Evolutionary conservation across 2,888 invertebrate species (phyloP).

Genomic region (Deroplatys truncata): DNA sequence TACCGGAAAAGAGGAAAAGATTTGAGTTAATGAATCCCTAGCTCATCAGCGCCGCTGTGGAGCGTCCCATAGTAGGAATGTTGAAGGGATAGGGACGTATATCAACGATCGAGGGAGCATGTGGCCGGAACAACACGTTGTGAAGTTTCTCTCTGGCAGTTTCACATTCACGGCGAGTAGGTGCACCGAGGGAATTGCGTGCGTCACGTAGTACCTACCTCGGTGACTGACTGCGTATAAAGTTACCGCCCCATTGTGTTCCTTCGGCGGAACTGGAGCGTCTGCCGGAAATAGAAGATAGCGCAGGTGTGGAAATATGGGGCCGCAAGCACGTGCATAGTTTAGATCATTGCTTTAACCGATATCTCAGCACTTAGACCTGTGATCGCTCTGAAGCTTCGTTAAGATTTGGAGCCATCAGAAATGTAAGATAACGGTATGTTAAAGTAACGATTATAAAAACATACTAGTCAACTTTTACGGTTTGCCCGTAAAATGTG

Average conservation of each 20-base stretch:
- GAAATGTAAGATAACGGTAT: too few species aligned
- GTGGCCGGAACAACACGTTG: not conserved
- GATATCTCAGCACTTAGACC: not conserved
- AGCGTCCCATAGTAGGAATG: too few species aligned
- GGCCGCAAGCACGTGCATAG: not conserved
- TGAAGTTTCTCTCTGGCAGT: not conserved
- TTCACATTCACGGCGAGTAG: not conserved
- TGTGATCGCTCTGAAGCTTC: too few species aligned
- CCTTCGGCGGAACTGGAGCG: not conserved
- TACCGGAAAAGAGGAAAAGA: too few species aligned
- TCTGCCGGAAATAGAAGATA: not conserved
- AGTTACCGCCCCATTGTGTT: not conserved
- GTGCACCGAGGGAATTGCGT: not conserved
- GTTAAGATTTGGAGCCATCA: too few species aligned
- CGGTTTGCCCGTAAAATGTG: too few species aligned
- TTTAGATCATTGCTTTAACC: not conserved
- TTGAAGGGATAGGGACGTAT: not conserved
- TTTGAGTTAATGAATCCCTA: too few species aligned
- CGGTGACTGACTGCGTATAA: not conserved
- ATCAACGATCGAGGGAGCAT: not conserved
- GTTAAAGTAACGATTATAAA: too few species aligned
- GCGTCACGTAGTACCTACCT: not conserved
- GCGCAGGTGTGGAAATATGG: not conserved
- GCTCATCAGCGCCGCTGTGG: too few species aligned
- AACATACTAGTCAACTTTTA: too few species aligned